These are phyloP conservation scores for Limenitis camilla DNA, from an alignment of 2,888 invertebrate species.

Conservation along the genomic window DNA sequence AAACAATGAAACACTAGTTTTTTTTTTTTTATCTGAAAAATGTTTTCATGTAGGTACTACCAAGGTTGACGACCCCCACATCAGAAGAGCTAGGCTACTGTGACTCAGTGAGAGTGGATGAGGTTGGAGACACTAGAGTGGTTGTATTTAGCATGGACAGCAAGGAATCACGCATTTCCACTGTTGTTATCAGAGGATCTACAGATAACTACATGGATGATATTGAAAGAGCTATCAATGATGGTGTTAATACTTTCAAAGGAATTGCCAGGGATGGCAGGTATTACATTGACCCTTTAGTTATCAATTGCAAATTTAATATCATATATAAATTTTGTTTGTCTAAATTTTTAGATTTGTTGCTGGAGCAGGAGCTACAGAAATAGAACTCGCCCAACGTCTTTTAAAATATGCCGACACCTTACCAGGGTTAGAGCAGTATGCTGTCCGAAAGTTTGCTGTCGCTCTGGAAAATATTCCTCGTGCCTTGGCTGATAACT, in stretches of 20 bases:
- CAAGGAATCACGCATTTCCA: conserved; percentile 89
- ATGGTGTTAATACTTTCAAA: conserved; percentile 99
- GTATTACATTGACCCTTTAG: too few species aligned
- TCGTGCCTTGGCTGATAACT: conserved; percentile 94
- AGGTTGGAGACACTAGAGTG: conserved; percentile 95
- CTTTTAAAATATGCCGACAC: conserved; percentile 92
- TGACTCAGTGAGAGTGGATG: conserved; percentile 90
- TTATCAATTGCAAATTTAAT: too few species aligned
- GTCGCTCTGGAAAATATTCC: conserved; percentile 92
- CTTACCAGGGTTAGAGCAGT: conserved; percentile 95
- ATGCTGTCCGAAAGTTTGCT: conserved; percentile 95
- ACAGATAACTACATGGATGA: conserved; percentile 99
- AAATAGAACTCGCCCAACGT: conserved; percentile 93
- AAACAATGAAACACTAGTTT: too few species aligned
- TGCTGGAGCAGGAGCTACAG: conserved; percentile 96
- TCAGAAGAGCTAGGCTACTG: conserved; percentile 94
- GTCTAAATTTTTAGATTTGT: conserved; percentile 72
- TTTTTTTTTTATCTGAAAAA: not conserved
- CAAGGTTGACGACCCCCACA: conserved; percentile 83
- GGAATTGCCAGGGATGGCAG: conserved; percentile 85
- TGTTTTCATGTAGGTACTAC: conserved; percentile 62
- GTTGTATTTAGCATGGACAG: conserved; percentile 94
- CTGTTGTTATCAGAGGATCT: conserved; percentile 95
- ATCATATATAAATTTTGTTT: too few species aligned
- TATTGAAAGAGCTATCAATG: conserved; percentile 97